Percentiles rank a stretch among this genome's conserved stretches.
phyloP scores from a whole-genome alignment of 2,888 invertebrate species.

The Dolichopus griseipennis region DNA sequence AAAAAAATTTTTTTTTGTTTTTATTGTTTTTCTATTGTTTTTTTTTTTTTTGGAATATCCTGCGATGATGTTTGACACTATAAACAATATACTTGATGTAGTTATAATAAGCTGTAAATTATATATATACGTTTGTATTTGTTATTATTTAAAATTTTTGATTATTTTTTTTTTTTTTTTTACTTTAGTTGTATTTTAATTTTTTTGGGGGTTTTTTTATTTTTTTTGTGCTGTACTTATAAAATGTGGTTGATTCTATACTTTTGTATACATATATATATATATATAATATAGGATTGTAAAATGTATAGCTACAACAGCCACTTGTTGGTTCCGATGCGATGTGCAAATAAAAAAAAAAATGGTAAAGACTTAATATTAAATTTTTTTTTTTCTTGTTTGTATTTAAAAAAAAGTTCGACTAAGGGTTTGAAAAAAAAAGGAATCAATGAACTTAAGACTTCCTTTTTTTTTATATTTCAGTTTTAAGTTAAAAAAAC shows the following conservation, averaged over 20 bases:
- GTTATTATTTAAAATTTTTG: neutral
- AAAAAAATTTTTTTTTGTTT: too few relatives aligned
- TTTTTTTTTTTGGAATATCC: too few relatives aligned
- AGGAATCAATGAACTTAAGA: too few relatives aligned
- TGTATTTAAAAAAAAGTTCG: too few relatives aligned
- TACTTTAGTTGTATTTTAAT: too few relatives aligned
- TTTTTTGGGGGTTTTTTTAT: neutral
- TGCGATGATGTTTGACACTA: slow-evolving; percentile 2
- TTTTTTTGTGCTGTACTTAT: neutral
- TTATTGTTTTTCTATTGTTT: too few relatives aligned
- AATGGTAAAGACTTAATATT: too few relatives aligned
- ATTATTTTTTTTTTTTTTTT: neutral
- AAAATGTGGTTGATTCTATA: neutral
- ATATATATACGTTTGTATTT: neutral
- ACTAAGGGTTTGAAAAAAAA: too few relatives aligned
- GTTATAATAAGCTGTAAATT: slow-evolving; percentile 3
- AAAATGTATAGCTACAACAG: neutral
- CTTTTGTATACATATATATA: neutral
- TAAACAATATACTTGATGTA: slow-evolving; percentile 1
- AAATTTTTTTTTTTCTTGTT: too few relatives aligned
- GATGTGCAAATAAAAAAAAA: neutral
- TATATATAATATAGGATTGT: neutral
- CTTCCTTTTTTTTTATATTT: too few relatives aligned
- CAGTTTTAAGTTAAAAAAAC: too few relatives aligned
- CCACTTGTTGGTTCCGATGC: neutral